Evolutionary conservation across 92 coral and sea anemone species (phyloP), one percentile per base, ranked within the genome.

Genomic region (Palythoa grandis): DNA sequence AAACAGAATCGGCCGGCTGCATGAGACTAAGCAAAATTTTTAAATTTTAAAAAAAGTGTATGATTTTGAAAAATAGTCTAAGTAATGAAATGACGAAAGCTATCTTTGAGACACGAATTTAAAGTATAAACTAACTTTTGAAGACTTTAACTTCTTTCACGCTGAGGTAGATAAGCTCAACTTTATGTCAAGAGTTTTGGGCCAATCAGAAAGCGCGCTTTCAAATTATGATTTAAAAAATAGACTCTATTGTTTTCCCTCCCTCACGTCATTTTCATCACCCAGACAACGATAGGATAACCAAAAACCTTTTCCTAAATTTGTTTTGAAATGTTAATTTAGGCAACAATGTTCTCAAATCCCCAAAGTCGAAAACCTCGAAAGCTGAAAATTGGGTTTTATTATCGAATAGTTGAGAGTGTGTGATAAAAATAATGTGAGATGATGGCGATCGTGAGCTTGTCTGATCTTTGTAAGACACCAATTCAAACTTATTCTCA

Each of bases 401-500:
- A 2, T 69, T 17, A 76, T 54, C 60, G 2, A 76, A 7, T 17
- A 24, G 13, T 54, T 6, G 29, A 76, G 24, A 7, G 47, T 9
- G 22, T 20, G 61, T 8, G 10, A 20, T 22, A 10, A 20, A 24
- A 16, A 38, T 47, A 5, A 40, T 57, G 38, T 23, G 19, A 60
- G 39, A 17, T 43, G n/a, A 40, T 40, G 13, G 40, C n/a, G 37
- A 38, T 39, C 40, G 47, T 15, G 15, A n/a, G n/a, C n/a, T n/a
- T 29, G 19, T 68, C 69, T 17, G n/a, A 63, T 17, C 24, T 8
- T 17, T 17, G 25, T 63, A 23, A 17, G 60, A 66, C 47, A 80
- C 47, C 9, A 48, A 80, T 47, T 80, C 74, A 80, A 78, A 80
- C 74, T 66, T 80, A 66, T 80, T 80, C 25, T 47, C 43, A 52